Evolutionary conservation across 1,140 invertebrate species (phyloP), one percentile per base, ranked within the genome.

Genomic region (Brachionus angularis): DNA sequence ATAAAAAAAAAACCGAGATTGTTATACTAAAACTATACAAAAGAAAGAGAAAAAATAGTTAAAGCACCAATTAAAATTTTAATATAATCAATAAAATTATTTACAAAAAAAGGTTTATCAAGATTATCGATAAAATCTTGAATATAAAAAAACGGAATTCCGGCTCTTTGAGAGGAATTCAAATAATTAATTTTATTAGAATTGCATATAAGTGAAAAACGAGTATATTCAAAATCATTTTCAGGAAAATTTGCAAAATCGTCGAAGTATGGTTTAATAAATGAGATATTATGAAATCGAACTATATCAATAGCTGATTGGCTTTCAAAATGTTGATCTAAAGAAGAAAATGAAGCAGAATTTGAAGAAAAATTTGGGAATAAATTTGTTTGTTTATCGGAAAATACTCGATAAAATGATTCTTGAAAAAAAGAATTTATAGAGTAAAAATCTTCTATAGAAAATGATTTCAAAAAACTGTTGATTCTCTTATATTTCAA

Each of bases 221-320:
- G 31, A 16, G 52, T 18, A 55, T 55, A 55, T 18, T 55, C 29
- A 21, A 18, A 33, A 1, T 18, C 12, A 5, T 18, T 55, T 5
- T 55, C 16, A 4, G 8, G 33, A 55, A 55, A 55, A 8, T 16
- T 18, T 16, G 52, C 52, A 55, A 55, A 55, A 55, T 55, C 52
- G 34, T 55, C 52, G 21, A 55, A 55, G 10, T 16, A 14, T 16
- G 52, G 52, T 10, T 55, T 55, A 33, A 3, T n/a, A 16, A 55
- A 16, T 7, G 8, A 1, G 3, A 55, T 18, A 55, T 55, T 31
- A 16, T 55, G 52, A 55, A 34, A 21, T 7, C 14, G 7, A 36
- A 10, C 29, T 16, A 34, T 12, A 36, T 55, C 52, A 34, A 16
- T 14, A 3, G n/a, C 18, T 0, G 0, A 33, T 21, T 12, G 1